Base-by-base conservation (phyloP, 2,113 vertebrate species). In the Odocoileus virginianus region DNA sequence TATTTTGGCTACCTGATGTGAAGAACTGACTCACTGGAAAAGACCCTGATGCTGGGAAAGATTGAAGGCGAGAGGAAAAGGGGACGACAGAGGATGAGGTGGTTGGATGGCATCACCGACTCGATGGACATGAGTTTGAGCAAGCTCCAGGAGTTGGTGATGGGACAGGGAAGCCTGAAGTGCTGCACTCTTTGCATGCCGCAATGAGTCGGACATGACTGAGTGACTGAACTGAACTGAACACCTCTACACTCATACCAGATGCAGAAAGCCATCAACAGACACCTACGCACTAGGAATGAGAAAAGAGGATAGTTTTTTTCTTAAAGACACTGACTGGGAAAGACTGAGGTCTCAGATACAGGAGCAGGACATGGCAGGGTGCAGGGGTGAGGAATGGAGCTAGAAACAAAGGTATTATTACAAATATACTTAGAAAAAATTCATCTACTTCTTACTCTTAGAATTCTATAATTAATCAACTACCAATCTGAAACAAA, bases 161-260 rank as follows among this genome's bases (percentile, higher is more conserved):
- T 40, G n/a, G n/a, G 19, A 12, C 67, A 40, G n/a, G n/a, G n/a
- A 71, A 5, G 67, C 67, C 67, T 36, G 67, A 3, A 0, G 0
- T 40, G 67, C 64, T 71, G 19, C 19, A 23, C 9, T 71, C 64
- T 71, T 36, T 71, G 64, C 64, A 23, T 23, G n/a, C 64, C n/a
- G 4, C n/a, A 71, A 11, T 36, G 64, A 71, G n/a, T 23, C 4
- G 0, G n/a, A 23, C n/a, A 71, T 71, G 64, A 36, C 5, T 57
- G 55, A 57, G n/a, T 9, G 36, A 71, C 8, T 71, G n/a, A 71
- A 71, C 64, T 33, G 60, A 71, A 71, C n/a, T 36, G n/a, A 71
- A 71, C 28, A 76, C n/a, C 36, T 21, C 17, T 55, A 79, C 54
- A n/a, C 4, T n/a, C 87, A 74, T 16, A 45, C 27, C 40, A 47